Evolutionary conservation across 2,113 vertebrate species (phyloP), one percentile per base, ranked within the genome.

Genomic region (Notarius lentiginosus): DNA sequence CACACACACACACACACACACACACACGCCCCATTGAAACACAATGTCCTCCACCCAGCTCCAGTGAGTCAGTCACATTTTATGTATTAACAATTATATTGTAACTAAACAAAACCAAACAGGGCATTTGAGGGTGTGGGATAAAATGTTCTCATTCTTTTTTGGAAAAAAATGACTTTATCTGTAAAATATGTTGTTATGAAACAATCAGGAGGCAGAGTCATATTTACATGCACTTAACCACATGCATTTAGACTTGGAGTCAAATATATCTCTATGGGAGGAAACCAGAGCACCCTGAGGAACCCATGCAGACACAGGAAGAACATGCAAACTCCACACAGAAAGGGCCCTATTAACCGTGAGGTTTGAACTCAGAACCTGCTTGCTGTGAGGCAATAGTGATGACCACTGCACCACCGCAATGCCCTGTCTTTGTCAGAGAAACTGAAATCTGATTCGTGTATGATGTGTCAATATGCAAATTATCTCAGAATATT

Each of bases 1-100:
- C 27, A 53, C 14, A 86, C 53, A 47, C 2, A 84, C 83, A 60
- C 58, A 82, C 24, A 41, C 77, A 88, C 63, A 79, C 81, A 7
- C 27, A 66, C 24, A 76, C 30, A 85, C 60, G 27, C 55, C 61
- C 18, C 60, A 30, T 79, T 77, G 51, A 82, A 0, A 79, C 51
- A 68, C 58, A 60, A n/a, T 55, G 27, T 51, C 30, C 20, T 47
- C 18, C 27, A 66, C 55, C 53, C 70, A 0, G 18, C 9, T 4
- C 60, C 60, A 61, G 24, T 63, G 27, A 76, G 17, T 55, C 22
- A 77, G 49, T 24, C 75, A 12, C 72, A 75, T 47, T 75, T 73
- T 22, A 47, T 47, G 72, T 10, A 24, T 51, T 49, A 75, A 75
- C 72, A 75, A 49, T 75, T 75, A 75, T 75, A 75, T 72, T 75